These are phyloP conservation scores for Piliocolobus tephrosceles DNA, from an alignment of 2,113 vertebrate species.

Conservation along the genomic window DNA sequence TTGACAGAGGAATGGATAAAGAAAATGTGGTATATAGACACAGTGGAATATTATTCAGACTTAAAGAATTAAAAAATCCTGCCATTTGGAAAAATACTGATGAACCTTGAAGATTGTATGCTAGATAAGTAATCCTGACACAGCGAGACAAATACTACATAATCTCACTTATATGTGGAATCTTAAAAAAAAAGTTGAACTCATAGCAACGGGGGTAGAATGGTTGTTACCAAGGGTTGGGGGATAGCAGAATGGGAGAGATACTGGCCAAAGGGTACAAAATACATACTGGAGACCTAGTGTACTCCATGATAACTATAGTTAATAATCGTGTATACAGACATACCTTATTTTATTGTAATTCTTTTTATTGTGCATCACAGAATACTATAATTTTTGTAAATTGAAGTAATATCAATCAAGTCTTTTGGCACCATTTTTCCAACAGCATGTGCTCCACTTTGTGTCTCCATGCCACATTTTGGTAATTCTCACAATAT, in stretches of 20 bases:
- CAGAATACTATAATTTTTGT: background rate
- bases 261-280: background rate
- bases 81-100: background rate
- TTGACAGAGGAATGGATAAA: background rate
- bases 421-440: background rate
- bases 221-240: background rate
- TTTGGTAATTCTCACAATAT: background rate
- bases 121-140: background rate
- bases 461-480: background rate
- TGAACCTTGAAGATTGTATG: background rate
- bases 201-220: background rate
- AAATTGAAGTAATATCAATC: background rate
- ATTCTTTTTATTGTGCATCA: background rate
- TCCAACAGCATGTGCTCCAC: background rate
- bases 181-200: background rate
- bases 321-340: background rate
- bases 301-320: background rate
- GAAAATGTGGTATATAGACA: background rate
- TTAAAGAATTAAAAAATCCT: background rate
- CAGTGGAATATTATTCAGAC: background rate
- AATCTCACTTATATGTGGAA: background rate
- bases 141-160: background rate
- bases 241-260: background rate
- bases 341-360: background rate
- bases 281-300: background rate